Base-by-base conservation (phyloP, 2,797 vertebrate genomes). In the Muscicapa striata region DNA sequence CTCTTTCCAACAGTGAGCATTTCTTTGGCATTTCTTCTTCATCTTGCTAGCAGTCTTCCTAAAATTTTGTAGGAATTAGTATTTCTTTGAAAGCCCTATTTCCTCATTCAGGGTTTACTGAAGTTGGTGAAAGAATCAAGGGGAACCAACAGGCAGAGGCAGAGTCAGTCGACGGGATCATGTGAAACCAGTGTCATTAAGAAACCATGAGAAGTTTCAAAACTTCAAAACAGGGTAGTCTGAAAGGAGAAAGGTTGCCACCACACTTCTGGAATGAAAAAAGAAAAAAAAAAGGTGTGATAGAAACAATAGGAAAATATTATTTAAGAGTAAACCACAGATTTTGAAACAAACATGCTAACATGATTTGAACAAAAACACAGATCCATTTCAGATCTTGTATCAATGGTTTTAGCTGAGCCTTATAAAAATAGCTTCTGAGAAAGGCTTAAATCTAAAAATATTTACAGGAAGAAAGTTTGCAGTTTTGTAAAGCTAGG, bases 371-470 rank as follows among this genome's bases (percentile, higher is more conserved):
- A 89, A 83, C 7, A 12, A 19, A 79, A 70, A 14, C 15, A 11
- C 20, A 73, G 48, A 48, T 79, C 51, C 19, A 11, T 57, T 93
- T 74, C 68, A 49, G 23, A 48, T 74, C 38, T 78, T 68, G 15
- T 58, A 34, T 72, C 76, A 38, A 26, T 40, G n/a, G 11, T 69
- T 94, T 76, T 73, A 69, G 48, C 26, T 1, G 5, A 73, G 29
- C 30, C 72, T 91, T 87, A 67, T 61, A 34, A 85, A 90, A 91
- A 78, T 21, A 83, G 11, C 16, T 72, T 87, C 49, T 87, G 54
- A 91, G 91, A 89, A 89, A 69, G n/a, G 40, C 75, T 89, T 82
- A 62, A 46, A 58, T 78, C n/a, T 72, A 77, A 88, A 91, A 72
- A 75, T 80, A 84, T 2, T 13, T 58, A 18, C 49, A 49, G 68